A percentile compares a stretch with the other conserved stretches of the same genome.
These are phyloP conservation scores for Pandemis cinnamomeana DNA, from an alignment of 2,888 invertebrate species.

Conservation along the genomic window DNA sequence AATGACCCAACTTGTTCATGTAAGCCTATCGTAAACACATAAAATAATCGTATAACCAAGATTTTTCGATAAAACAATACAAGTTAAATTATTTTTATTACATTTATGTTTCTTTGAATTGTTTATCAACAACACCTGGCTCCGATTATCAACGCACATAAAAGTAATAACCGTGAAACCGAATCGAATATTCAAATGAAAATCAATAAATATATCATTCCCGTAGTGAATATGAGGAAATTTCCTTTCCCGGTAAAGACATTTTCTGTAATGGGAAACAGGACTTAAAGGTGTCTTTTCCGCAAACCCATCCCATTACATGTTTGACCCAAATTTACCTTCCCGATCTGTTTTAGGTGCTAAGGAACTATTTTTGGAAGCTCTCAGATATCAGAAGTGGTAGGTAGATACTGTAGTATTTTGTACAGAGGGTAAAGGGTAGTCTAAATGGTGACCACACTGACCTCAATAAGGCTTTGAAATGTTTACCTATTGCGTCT, in stretches of 20 bases:
- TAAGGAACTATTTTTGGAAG: slow-evolving; percentile 17
- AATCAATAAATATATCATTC: slow-evolving; percentile 3
- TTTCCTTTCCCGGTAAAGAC: slow-evolving; percentile 4
- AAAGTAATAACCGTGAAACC: background rate
- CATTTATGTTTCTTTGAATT: background rate
- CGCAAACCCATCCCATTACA: slow-evolving; percentile 1
- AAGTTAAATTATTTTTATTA: background rate
- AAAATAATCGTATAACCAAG: background rate
- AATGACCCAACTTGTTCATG: background rate
- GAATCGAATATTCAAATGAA: slow-evolving; percentile 6
- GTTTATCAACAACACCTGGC: slow-evolving; percentile 6
- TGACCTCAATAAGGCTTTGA: background rate
- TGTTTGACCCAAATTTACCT: slow-evolving; percentile 24
- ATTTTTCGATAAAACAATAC: background rate
- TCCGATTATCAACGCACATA: slow-evolving; percentile 1
- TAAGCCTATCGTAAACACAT: background rate
- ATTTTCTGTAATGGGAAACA: slow-evolving; percentile 14
- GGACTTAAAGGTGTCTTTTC: slow-evolving; percentile 17
- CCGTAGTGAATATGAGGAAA: slow-evolving; percentile 3
- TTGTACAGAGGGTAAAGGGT: background rate
- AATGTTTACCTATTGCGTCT: background rate
- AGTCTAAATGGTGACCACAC: background rate
- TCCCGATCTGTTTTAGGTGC: background rate
- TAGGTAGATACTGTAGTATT: background rate
- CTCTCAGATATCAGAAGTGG: background rate